Base-by-base conservation (phyloP, 1,140 invertebrate species). In the Drosophila rufa region DNA sequence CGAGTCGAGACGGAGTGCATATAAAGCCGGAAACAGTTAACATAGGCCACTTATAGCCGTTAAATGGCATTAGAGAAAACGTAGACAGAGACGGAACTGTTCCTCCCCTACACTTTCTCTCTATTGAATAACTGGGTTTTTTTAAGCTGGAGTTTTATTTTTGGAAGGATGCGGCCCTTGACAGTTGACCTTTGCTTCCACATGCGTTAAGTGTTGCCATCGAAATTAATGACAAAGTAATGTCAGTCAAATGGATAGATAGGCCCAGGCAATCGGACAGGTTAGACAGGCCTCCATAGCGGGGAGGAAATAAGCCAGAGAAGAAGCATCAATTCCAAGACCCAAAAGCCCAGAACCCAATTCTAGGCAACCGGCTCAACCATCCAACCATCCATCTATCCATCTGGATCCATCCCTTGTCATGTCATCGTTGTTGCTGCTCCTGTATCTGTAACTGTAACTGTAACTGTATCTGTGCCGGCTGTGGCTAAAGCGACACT, bases 191-290 rank as follows among this genome's bases (percentile, higher is more conserved):
- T 76, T 66, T 79, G 75, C 71, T 51, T 51, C 40, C 65, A 47
- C 19, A 42, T 83, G 71, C 71, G 74, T 80, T 83, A 86, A 91
- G 73, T 87, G 77, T 73, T 79, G 61, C 70, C 80, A 81, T 82
- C 80, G 80, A 80, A 92, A 92, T 92, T 84, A 92, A 87, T 87
- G 85, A 84, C 78, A 92, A 84, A 87, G 80, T 87, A 92, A 87
- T 92, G 90, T 90, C 90, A 84, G 90, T 92, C 90, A 92, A 92
- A 84, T 58, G 73, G 82, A 84, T 87, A 83, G 85, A 90, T 77
- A 89, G 58, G 60, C 60, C 36, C 14, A 73, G 64, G 50, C 64
- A 89, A 59, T 64, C 76, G 47, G 71, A 75, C 65, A 79, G 60
- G 61, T 79, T 46, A 64, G 75, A 61, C 57, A 70, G 51, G 59